These are phyloP conservation scores for Troglohyphantes excavatus DNA, from an alignment of 2,888 invertebrate genomes.

Conservation along the genomic window DNA sequence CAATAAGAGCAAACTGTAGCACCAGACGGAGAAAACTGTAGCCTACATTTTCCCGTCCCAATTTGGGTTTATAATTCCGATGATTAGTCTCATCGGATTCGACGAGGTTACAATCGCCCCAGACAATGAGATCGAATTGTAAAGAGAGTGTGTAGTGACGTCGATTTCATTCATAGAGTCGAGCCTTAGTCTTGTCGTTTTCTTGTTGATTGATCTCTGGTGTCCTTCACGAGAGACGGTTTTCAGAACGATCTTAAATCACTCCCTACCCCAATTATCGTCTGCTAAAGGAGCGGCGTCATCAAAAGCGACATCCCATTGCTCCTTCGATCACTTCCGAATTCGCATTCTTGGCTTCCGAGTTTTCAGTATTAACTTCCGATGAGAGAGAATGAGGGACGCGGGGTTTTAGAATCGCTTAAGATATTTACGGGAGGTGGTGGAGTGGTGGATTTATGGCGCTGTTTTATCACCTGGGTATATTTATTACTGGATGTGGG, in stretches of 20 bases:
- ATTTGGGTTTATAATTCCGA: conserved; percentile 68
- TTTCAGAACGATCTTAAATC: conserved; percentile 65
- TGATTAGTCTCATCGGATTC: conserved; percentile 62
- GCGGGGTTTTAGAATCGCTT: conserved; percentile 26
- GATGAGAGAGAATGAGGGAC: conserved; percentile 4
- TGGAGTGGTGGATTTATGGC: conserved; percentile 47
- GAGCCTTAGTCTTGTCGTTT: conserved; percentile 48
- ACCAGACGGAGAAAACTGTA: too few relatives aligned
- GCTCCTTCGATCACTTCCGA: conserved; percentile 10
- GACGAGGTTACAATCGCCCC: background rate
- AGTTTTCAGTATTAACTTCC: conserved; percentile 70
- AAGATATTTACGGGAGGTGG: conserved; percentile 5
- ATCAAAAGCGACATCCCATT: conserved; percentile 13
- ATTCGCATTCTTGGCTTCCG: conserved; percentile 53
- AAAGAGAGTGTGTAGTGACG: conserved; percentile 58
- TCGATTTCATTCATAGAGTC: conserved; percentile 72
- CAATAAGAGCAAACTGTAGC: conserved; percentile 25
- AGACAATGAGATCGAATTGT: conserved; percentile 48
- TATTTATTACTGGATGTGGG: too few relatives aligned
- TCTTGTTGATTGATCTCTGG: conserved; percentile 68
- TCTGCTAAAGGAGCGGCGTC: too few relatives aligned
- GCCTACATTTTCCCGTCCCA: conserved; percentile 52
- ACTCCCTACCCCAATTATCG: conserved; percentile 56
- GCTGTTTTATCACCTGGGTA: too few relatives aligned
- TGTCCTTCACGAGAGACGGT: conserved; percentile 35